These are phyloP conservation scores for Ceyx erithaca DNA, from an alignment of 2,797 vertebrate species.

Conservation along the genomic window DNA sequence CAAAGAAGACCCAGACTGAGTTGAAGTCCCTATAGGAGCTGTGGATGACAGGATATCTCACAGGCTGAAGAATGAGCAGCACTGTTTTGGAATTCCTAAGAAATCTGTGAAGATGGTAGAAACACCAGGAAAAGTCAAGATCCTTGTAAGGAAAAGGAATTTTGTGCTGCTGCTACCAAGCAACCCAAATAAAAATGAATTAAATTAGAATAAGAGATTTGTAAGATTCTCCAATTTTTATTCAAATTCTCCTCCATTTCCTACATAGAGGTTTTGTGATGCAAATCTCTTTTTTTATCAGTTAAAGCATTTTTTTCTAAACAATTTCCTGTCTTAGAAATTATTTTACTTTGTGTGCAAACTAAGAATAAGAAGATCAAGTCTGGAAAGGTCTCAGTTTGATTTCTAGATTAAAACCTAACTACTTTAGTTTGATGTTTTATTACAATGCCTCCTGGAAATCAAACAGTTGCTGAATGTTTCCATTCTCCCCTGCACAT, in stretches of 20 bases:
- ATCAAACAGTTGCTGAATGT: neutral
- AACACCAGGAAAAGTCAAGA: neutral
- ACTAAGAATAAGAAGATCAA: neutral
- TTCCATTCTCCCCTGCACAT: neutral
- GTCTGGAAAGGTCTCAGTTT: neutral
- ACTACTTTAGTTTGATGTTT: neutral
- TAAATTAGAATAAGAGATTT: neutral
- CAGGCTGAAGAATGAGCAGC: neutral
- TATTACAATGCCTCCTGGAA: neutral
- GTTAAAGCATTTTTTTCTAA: neutral
- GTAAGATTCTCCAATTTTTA: neutral
- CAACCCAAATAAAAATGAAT: neutral
- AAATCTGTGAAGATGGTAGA: neutral
- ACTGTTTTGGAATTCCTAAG: neutral
- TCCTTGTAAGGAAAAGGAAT: neutral
- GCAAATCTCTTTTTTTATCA: neutral
- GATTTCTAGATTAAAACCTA: neutral
- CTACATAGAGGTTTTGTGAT: neutral
- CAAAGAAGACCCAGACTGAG: neutral
- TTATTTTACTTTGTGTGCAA: neutral
- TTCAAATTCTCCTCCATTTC: neutral
- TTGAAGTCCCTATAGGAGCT: neutral
- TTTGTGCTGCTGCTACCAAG: neutral
- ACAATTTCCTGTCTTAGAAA: neutral
- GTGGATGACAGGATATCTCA: neutral